Evolutionary conservation across 2,797 vertebrate genomes (phyloP).

Genomic region (Darevskia nairensis): DNA sequence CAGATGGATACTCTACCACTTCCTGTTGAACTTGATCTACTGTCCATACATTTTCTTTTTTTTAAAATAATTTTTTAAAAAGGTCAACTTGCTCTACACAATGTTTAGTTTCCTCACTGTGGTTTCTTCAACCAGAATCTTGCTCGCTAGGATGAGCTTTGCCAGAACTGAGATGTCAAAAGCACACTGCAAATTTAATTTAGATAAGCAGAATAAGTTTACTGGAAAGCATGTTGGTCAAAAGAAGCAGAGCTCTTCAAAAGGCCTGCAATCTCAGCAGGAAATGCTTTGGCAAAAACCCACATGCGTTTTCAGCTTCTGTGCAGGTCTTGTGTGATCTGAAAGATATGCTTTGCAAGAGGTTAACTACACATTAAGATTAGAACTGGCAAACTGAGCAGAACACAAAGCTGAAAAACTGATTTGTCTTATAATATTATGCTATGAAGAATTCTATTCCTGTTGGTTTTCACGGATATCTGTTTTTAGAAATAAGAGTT

Average conservation of each 20-base stretch:
- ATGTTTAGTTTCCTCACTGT: not conserved
- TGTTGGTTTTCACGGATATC: not conserved
- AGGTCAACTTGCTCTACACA: not conserved
- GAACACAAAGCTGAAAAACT: not conserved
- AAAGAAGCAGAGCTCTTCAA: not conserved
- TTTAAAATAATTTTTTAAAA: too few species aligned
- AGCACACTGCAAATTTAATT: not conserved
- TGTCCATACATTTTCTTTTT: not conserved
- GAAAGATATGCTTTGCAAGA: not conserved
- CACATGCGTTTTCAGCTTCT: not conserved
- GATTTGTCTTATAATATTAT: not conserved
- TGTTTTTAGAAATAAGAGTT: too few species aligned
- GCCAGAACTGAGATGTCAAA: not conserved
- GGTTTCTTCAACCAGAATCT: slow-evolving; percentile 7
- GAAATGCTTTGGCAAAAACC: not conserved
- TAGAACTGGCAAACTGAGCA: not conserved
- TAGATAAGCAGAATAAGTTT: not conserved
- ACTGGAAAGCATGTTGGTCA: not conserved
- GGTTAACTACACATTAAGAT: not conserved
- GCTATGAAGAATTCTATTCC: not conserved
- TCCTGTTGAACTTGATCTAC: not conserved
- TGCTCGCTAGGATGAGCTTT: not conserved
- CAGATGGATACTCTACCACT: not conserved
- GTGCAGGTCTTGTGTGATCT: not conserved
- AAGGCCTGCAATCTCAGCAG: not conserved